phyloP scores from a whole-genome alignment of 2,113 vertebrate genomes.

The Drymodes brunneopygia region DNA sequence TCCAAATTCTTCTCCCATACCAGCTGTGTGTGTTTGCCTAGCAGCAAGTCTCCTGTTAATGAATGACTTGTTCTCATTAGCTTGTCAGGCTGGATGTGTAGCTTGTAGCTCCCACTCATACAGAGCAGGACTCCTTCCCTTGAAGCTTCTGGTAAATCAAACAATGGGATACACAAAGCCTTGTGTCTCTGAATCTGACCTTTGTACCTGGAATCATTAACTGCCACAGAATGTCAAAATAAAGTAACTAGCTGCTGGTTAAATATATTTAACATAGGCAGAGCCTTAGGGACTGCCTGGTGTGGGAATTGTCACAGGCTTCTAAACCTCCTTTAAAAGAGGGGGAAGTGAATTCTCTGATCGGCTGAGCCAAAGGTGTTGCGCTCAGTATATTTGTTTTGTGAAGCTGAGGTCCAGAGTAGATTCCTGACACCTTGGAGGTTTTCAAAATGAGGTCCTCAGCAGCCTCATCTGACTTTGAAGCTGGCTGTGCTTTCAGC shows the following conservation, averaged over 20 bases:
- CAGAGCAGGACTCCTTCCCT: neutral
- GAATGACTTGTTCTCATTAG: conserved; percentile 52
- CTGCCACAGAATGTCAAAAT: neutral
- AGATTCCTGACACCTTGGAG: neutral
- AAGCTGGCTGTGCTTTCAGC: neutral
- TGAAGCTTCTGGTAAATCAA: conserved; percentile 32
- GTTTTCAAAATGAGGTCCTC: neutral
- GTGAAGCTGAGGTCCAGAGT: neutral
- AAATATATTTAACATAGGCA: neutral
- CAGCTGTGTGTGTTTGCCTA: conserved; percentile 59
- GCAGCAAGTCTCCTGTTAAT: conserved; percentile 63
- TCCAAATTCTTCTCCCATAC: conserved; percentile 50
- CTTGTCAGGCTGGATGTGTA: conserved; percentile 27
- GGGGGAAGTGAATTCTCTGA: neutral
- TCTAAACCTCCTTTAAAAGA: neutral
- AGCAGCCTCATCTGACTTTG: neutral
- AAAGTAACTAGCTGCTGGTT: neutral
- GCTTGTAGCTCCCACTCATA: neutral
- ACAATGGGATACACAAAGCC: conserved; percentile 28
- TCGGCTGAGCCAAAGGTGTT: neutral
- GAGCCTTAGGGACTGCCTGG: neutral
- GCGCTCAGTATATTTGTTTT: neutral
- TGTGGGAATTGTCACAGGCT: neutral
- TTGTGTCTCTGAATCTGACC: conserved; percentile 19
- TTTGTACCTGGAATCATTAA: conserved; percentile 42